Percentiles rank a stretch among this genome's conserved stretches.
Conservation (phyloP, 2,113 vertebrate species). For the Atrichornis clamosus region DNA sequence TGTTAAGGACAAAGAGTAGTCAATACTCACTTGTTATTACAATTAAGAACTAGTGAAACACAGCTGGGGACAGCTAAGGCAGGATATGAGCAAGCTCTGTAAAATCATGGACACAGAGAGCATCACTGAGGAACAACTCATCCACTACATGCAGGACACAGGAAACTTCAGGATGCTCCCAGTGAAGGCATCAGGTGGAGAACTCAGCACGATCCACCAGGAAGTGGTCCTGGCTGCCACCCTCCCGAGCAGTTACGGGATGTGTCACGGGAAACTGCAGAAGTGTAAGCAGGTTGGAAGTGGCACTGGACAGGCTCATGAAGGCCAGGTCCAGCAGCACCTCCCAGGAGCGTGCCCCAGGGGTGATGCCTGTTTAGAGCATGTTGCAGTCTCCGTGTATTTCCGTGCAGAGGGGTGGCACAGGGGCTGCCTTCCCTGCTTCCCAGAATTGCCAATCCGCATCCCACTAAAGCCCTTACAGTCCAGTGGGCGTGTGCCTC, state of each 20-base stretch:
- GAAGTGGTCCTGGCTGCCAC: background rate
- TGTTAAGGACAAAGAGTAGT: background rate
- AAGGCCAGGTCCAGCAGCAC: background rate
- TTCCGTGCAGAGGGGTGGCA: rapidly evolving
- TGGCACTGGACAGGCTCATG: background rate
- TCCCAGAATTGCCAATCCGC: background rate
- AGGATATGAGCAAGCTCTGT: background rate
- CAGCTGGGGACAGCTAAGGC: background rate
- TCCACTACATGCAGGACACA: background rate
- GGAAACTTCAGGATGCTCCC: background rate
- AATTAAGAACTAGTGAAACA: background rate
- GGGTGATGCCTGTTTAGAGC: rapidly evolving
- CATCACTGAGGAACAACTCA: background rate
- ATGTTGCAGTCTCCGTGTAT: rapidly evolving
- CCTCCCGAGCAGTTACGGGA: rapidly evolving
- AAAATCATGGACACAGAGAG: background rate
- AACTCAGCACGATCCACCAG: background rate
- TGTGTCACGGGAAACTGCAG: background rate
- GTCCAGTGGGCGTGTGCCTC: background rate
- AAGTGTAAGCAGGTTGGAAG: background rate
- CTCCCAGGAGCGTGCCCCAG: background rate
- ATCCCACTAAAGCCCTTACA: background rate
- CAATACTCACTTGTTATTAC: background rate
- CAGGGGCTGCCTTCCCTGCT: rapidly evolving
- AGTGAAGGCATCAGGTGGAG: background rate